These are phyloP conservation scores for Horisme vitalbata DNA, from an alignment of 2,888 invertebrate genomes.

Conservation along the genomic window DNA sequence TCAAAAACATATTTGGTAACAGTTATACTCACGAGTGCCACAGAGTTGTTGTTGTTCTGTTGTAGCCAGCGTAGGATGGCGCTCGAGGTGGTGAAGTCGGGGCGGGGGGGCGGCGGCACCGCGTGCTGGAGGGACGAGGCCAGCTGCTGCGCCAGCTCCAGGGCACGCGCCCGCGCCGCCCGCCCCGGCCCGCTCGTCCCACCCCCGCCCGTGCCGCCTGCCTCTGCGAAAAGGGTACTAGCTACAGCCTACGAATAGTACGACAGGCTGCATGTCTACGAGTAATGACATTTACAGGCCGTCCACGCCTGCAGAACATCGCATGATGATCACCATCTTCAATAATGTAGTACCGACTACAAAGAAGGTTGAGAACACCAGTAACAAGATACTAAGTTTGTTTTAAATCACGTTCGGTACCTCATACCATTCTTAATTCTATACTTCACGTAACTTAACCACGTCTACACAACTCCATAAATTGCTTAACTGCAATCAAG, in stretches of 20 bases:
- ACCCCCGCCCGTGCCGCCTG: slow-evolving; percentile 57
- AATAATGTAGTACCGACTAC: too few relatives aligned
- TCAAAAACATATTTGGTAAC: too few relatives aligned
- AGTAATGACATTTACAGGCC: too few relatives aligned
- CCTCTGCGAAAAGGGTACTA: slow-evolving; percentile 51
- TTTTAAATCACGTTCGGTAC: too few relatives aligned
- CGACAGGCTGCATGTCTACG: too few relatives aligned
- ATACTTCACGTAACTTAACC: too few relatives aligned
- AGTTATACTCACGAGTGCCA: slow-evolving; percentile 63
- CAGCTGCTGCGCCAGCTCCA: slow-evolving; percentile 85
- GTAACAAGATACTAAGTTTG: too few relatives aligned
- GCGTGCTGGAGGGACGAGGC: slow-evolving; percentile 85
- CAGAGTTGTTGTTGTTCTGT: slow-evolving; percentile 77
- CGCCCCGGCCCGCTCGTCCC: slow-evolving; percentile 64
- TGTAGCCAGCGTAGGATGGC: slow-evolving; percentile 87
- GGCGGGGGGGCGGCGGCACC: slow-evolving; percentile 84
- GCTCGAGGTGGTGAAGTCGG: slow-evolving; percentile 85
- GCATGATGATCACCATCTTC: too few relatives aligned
- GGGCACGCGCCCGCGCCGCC: slow-evolving; percentile 77
- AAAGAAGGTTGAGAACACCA: too few relatives aligned
- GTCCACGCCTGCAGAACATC: too few relatives aligned
- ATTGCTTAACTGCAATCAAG: slow-evolving; percentile 5
- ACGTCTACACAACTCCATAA: not conserved
- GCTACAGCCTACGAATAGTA: not conserved
- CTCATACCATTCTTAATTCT: too few relatives aligned